Evolutionary conservation across 2,888 invertebrate species (phyloP).

Genomic region (Pammene fasciana): DNA sequence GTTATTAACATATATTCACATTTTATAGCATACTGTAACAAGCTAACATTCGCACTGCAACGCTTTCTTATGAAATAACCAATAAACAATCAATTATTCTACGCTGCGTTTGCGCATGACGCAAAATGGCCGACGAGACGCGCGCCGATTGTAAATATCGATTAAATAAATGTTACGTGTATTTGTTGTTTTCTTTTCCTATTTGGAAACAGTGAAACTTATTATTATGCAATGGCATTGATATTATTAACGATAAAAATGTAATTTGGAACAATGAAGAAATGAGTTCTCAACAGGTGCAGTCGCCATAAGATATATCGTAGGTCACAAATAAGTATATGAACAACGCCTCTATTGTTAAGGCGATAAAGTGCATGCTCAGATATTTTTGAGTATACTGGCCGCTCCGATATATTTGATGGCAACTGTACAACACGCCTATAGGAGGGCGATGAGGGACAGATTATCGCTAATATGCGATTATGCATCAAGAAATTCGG

Average conservation of each 20-base stretch:
- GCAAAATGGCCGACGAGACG: conserved; percentile 60
- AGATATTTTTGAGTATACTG: too few species aligned
- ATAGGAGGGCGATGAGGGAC: too few species aligned
- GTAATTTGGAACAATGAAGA: not conserved
- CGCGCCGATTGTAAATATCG: conserved; percentile 66
- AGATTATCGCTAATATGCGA: too few species aligned
- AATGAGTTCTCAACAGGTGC: not conserved
- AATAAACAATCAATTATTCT: conserved; percentile 43
- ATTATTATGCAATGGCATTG: conserved; percentile 17
- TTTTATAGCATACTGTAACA: conserved; percentile 34
- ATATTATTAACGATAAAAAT: conserved; percentile 14
- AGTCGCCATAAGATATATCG: not conserved
- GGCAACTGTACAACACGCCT: too few species aligned
- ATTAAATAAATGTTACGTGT: conserved; percentile 71
- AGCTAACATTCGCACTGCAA: conserved; percentile 12
- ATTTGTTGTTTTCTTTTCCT: conserved; percentile 65
- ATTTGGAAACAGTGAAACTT: conserved; percentile 51
- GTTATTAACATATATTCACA: not conserved
- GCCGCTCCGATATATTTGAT: too few species aligned
- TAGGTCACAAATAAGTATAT: too few species aligned
- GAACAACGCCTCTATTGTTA: too few species aligned
- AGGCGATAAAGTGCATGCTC: too few species aligned
- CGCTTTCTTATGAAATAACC: conserved; percentile 39
- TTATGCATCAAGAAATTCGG: too few species aligned
- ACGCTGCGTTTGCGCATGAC: conserved; percentile 47